Conservation (phyloP, 2,888 invertebrate genomes). For the Caenorhabditis japonica region DNA sequence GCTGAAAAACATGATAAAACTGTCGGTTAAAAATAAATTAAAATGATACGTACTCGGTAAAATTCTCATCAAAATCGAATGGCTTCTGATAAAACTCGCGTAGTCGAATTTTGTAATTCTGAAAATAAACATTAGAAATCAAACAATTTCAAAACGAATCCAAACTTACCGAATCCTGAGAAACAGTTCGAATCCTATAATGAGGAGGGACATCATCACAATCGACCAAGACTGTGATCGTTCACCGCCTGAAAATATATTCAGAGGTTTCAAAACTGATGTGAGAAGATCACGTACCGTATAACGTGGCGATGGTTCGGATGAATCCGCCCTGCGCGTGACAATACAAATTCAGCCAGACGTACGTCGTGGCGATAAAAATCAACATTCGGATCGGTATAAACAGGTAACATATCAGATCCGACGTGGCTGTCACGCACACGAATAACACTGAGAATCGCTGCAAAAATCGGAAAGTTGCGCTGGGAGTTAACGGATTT, state of each 20-base stretch:
- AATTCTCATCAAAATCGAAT: constrained; percentile 32
- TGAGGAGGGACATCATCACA: constrained; percentile 23
- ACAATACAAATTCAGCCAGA: constrained; percentile 62
- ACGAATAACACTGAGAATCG: constrained; percentile 98
- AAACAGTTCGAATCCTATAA: constrained; percentile 44
- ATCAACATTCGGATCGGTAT: constrained; percentile 83
- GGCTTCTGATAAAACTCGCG: constrained; percentile 33
- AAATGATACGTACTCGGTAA: constrained; percentile 27
- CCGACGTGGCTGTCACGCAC: constrained; percentile 95
- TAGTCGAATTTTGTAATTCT: constrained; percentile 33
- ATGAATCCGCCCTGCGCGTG: constrained; percentile 62
- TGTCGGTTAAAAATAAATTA: not conserved
- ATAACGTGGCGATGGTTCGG: constrained; percentile 46
- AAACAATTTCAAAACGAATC: not conserved
- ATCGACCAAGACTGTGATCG: constrained; percentile 44
- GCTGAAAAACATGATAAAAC: not conserved
- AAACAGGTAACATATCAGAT: constrained; percentile 98
- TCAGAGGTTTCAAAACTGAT: too few relatives aligned
- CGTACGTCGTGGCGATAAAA: constrained; percentile 91
- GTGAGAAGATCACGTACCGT: too few relatives aligned
- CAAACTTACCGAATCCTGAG: constrained; percentile 42
- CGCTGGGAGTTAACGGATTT: too few relatives aligned
- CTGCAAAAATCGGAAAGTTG: constrained; percentile 81
- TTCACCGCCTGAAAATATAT: constrained; percentile 51
- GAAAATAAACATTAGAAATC: constrained; percentile 1